Conservation (phyloP, 37 sponge, comb jelly and placozoan species). For the Petrosia ficiformis region DNA sequence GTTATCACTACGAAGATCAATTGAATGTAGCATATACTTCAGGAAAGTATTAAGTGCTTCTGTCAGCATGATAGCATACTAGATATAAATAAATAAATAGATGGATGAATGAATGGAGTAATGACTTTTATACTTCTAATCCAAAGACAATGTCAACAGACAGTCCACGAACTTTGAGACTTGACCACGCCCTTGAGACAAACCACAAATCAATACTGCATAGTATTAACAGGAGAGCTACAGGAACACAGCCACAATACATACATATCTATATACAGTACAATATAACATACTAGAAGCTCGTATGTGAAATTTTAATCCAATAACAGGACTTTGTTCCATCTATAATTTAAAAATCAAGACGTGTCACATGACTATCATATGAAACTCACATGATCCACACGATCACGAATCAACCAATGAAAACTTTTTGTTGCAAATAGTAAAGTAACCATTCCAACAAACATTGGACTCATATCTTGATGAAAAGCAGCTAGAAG, state of each 20-base stretch:
- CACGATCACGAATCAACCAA: slow-evolving; percentile 84
- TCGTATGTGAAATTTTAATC: slow-evolving; percentile 82
- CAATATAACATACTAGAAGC: slow-evolving; percentile 38
- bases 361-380: not conserved
- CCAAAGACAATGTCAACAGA: slow-evolving; percentile 95
- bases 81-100: slow-evolving; percentile 20
- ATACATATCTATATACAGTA: not conserved
- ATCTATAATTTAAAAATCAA: slow-evolving; percentile 59
- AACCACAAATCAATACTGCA: slow-evolving; percentile 47
- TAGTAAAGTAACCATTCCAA: slow-evolving; percentile 71
- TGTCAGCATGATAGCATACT: slow-evolving; percentile 92
- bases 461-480: slow-evolving; percentile 80
- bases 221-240: slow-evolving; percentile 54
- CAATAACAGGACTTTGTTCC: slow-evolving; percentile 94
- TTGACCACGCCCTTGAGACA: slow-evolving; percentile 27
- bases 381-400: slow-evolving; percentile 82
- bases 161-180: slow-evolving; percentile 45
- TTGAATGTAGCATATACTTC: slow-evolving; percentile 90
- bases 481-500: slow-evolving; percentile 94
- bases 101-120: not conserved
- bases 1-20: slow-evolving; percentile 89
- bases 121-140: slow-evolving; percentile 61
- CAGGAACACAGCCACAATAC: not conserved
- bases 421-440: slow-evolving; percentile 93
- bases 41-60: slow-evolving; percentile 53